These are phyloP conservation scores for Cryptophagus acutangulus DNA, from an alignment of 2,888 invertebrate species.

Conservation along the genomic window DNA sequence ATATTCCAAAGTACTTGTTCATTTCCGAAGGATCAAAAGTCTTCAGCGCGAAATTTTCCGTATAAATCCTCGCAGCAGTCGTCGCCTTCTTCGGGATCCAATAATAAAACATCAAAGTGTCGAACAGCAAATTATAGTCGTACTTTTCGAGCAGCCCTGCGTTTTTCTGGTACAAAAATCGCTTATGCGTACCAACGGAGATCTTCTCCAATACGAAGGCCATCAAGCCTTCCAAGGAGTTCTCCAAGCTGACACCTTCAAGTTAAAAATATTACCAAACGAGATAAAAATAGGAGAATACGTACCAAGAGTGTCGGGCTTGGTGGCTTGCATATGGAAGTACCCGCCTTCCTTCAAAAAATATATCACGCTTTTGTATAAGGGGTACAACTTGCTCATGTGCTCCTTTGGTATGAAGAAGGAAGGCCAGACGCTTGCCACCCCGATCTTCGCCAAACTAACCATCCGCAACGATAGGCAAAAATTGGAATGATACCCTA, in stretches of 20 bases:
- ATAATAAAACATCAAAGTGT: slow-evolving; percentile 82
- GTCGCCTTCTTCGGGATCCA: slow-evolving; percentile 69
- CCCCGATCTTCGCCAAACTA: slow-evolving; percentile 19
- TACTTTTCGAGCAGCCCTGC: slow-evolving; percentile 65
- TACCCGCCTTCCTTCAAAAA: slow-evolving; percentile 56
- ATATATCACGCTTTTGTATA: slow-evolving; percentile 24
- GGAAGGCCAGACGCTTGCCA: slow-evolving; percentile 21
- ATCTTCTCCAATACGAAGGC: slow-evolving; percentile 90
- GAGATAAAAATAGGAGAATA: not conserved
- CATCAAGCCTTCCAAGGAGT: slow-evolving; percentile 80
- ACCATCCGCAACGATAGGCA: slow-evolving; percentile 28
- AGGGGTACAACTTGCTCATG: not conserved
- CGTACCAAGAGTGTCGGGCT: slow-evolving; percentile 82
- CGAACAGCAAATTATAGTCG: slow-evolving; percentile 66
- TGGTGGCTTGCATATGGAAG: slow-evolving; percentile 78
- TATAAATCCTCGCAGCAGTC: slow-evolving; percentile 69
- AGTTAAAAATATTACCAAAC: not conserved
- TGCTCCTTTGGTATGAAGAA: slow-evolving; percentile 51
- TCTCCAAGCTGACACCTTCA: slow-evolving; percentile 61
- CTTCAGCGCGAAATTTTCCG: slow-evolving; percentile 52
- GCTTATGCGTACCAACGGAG: slow-evolving; percentile 64
- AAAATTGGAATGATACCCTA: slow-evolving; percentile 57
- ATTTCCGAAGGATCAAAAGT: slow-evolving; percentile 27
- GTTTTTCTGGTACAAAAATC: slow-evolving; percentile 52
- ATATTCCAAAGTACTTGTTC: not conserved